Conservation (phyloP, 23 tunicate genomes). For the Ascidia mentula region DNA sequence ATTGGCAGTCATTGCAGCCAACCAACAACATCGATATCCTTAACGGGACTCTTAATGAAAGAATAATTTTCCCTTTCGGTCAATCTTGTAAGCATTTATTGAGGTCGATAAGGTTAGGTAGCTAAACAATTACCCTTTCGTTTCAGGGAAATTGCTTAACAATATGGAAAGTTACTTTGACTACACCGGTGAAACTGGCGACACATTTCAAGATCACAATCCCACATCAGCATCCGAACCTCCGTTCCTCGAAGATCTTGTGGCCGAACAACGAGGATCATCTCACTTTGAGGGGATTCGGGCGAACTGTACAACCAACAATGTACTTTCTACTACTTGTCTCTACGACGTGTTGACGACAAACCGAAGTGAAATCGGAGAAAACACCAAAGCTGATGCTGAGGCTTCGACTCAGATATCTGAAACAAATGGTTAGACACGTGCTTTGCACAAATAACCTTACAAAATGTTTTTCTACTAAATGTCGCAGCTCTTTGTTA, state of each 20-base stretch:
- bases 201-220: constrained; percentile 34
- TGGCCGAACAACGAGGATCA: constrained; percentile 16
- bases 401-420: background rate
- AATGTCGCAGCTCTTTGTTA: no score
- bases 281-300: background rate
- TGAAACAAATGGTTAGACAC: background rate
- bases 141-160: background rate
- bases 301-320: background rate
- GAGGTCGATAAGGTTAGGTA: no score
- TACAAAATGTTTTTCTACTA: no score
- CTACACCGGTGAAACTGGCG: background rate
- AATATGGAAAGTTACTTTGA: background rate
- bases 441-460: no score
- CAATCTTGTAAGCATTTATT: background rate
- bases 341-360: constrained; percentile 16
- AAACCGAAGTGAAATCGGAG: background rate
- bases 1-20: background rate
- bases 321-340: constrained; percentile 14
- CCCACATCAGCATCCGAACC: constrained; percentile 42
- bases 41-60: background rate
- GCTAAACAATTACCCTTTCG: no score
- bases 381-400: background rate
- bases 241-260: constrained; percentile 55
- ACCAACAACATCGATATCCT: constrained; percentile 1
- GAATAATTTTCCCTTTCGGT: constrained; percentile 6